Evolutionary conservation across 2,113 vertebrate genomes (phyloP), one percentile per base, ranked within the genome.

Genomic region (Macquaria australasica): DNA sequence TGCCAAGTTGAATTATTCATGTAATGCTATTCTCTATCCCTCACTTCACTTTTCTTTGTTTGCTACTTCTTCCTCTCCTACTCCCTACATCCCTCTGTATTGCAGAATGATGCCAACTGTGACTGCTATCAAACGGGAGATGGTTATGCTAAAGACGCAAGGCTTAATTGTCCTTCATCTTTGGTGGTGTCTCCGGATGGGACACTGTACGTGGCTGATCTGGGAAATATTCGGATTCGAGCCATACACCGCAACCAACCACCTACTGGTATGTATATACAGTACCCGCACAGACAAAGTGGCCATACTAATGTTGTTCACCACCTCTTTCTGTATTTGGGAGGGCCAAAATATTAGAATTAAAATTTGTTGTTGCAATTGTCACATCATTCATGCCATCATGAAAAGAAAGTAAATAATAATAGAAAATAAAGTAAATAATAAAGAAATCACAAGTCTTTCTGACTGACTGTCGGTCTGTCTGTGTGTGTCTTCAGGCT

Each of bases 71-170:
- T 31, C 12, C 28, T 58, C 20, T 23, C 48, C 34, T 18, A 1
- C 31, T 53, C 37, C 8, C 21, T 10, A 0, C n/a, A n/a, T 63
- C 34, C 39, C 4, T 37, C 34, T n/a, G 3, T 56, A 28, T 48
- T 66, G 37, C 82, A 95, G 94, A 99, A 97, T 0, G 98, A 99
- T 21, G 97, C 98, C 90, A 99, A 98, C 93, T 99, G 98, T 51
- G 98, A 99, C 96, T 99, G 98, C 83, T 99, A 99, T 83, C 98
- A 99, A 81, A 97, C 93, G 0, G 98, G 98, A 6, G 98, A 99
- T 0, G 98, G 98, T 71, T 99, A 99, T 1, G 98, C 98, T 88
- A 99, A 99, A 87, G 98, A 99, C 3, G 97, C 98, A 77, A 96
- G 97, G 75, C 96, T 99, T 5, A 99, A 97, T 1, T 96, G 96